A percentile compares a stretch with the other conserved stretches of the same genome.
Evolutionary conservation across 2,113 vertebrate species (phyloP).

Genomic region (Crotalus horridus): DNA sequence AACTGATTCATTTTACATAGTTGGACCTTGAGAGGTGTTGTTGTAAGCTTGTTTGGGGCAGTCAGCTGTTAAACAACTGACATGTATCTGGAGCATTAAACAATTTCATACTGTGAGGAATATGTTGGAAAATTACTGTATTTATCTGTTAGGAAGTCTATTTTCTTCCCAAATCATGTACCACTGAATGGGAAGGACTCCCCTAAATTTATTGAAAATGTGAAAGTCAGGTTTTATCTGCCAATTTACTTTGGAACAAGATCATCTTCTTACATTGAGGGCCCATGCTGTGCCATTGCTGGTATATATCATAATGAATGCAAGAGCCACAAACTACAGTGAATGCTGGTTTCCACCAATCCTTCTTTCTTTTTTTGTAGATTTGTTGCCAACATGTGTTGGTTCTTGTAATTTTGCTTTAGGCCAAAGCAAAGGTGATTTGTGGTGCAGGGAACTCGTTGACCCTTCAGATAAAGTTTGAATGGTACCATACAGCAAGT

Average conservation of each 20-base stretch:
- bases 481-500: not conserved
- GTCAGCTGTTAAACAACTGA: not conserved
- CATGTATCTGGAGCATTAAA: not conserved
- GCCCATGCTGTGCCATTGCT: not conserved
- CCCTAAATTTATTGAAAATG: not conserved
- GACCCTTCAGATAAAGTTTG: not conserved
- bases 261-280: not conserved
- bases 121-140: not conserved
- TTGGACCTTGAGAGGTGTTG: not conserved
- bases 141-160: not conserved
- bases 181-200: not conserved
- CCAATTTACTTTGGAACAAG: not conserved
- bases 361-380: not conserved
- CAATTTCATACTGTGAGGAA: not conserved
- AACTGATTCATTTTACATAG: not conserved
- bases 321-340: not conserved
- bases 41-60: not conserved
- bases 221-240: not conserved
- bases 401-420: not conserved
- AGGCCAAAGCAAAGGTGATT: not conserved
- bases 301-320: not conserved
- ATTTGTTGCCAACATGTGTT: not conserved
- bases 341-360: not conserved
- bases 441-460: not conserved
- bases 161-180: not conserved